Conservation (phyloP, 2,113 vertebrate species). For the Lanius collurio region DNA sequence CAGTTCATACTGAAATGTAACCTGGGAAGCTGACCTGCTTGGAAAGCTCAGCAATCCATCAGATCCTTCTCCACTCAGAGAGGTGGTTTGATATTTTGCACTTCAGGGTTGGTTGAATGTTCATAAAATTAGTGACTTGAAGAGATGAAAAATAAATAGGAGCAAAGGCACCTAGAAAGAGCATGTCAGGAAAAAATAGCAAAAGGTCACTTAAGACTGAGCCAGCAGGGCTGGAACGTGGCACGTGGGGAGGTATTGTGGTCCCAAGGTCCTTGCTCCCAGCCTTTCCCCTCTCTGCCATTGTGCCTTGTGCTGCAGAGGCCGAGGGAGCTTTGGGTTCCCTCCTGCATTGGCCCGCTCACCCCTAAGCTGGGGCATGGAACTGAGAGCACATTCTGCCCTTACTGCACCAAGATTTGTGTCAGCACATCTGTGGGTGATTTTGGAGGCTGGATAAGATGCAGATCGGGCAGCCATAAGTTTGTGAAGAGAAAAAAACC, state of each 20-base stretch:
- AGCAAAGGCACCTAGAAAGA: background rate
- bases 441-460: background rate
- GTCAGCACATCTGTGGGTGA: fast-evolving
- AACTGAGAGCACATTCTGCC: background rate
- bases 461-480: background rate
- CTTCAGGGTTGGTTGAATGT: background rate
- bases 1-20: background rate
- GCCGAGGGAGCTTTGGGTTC: background rate
- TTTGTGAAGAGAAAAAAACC: background rate
- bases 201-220: background rate
- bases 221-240: background rate
- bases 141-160: background rate
- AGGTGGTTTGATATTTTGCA: background rate
- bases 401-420: background rate
- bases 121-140: background rate
- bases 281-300: background rate
- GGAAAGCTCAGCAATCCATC: background rate
- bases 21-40: background rate
- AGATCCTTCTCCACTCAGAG: background rate
- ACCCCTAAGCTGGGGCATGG: fast-evolving
- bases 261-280: background rate
- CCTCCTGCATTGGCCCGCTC: background rate
- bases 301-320: background rate
- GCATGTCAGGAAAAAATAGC: background rate
- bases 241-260: background rate